Base-by-base conservation (phyloP, 1,140 invertebrate genomes). In the Archivesica marissinica region DNA sequence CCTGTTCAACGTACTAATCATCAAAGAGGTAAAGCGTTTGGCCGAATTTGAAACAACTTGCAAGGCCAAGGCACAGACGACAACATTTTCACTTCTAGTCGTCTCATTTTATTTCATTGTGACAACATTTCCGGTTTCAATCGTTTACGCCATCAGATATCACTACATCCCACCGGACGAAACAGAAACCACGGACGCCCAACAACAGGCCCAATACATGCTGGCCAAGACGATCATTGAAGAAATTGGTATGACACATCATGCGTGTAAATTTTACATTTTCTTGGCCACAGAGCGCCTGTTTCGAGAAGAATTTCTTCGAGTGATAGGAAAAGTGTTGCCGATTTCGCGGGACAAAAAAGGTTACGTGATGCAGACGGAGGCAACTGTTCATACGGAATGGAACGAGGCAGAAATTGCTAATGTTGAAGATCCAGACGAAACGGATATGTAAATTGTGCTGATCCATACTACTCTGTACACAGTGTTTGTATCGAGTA, bases 81-180 rank as follows among this genome's bases (percentile, higher is more conserved):
- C 90, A 7, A 93, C 91, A n/a, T 85, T 92, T 39, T 91, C 88
- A 23, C 78, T 93, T 33, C 86, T 93, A 33, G 86, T 88, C 56
- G 92, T 93, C 23, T 92, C 91, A 0, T 93, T 93, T 85, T 93
- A 88, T 79, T 85, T 92, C 28, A 92, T 93, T 54, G 61, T 92
- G 44, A 93, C 91, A 13, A 88, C 90, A 9, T 76, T 93, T 9
- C 92, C 91, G n/a, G 91, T 89, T 15, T 90, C 91, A 0, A 76
- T 93, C 23, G 77, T 91, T 13, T 93, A 88, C 78, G 88, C 87
- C 35, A 82, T 92, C 20, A 77, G 80, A n/a, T 72, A 80, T 52
- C 77, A 77, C 30, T 72, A 87, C 6, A 64, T 85, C 2, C 61
- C 79, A 7, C 25, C 66, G 23, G 80, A 90, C 7, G 82, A 64